A percentile compares a stretch with the other conserved stretches of the same genome.
These are phyloP conservation scores for Saccostrea glomerata DNA, from an alignment of 1,140 invertebrate species.

Conservation along the genomic window DNA sequence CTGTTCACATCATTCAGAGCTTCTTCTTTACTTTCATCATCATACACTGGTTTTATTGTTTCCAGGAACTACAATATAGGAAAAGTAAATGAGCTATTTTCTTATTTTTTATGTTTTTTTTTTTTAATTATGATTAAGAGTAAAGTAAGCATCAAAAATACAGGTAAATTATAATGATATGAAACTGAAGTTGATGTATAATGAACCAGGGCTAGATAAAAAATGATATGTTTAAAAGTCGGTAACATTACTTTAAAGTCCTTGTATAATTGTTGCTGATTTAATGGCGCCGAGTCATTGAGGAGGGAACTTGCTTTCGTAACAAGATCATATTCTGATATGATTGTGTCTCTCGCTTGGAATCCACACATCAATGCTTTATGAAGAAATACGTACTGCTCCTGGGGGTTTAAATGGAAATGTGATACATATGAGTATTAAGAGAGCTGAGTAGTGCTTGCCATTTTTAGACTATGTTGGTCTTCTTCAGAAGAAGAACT, in stretches of 20 bases:
- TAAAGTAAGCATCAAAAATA: no score
- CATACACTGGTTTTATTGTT: neutral
- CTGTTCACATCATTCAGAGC: neutral
- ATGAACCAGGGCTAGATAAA: no score
- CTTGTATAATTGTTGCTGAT: neutral
- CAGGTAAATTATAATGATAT: no score
- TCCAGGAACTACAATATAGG: neutral
- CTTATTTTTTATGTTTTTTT: no score
- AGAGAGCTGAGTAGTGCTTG: no score
- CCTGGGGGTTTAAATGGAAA: neutral
- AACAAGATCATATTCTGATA: neutral
- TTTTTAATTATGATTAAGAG: no score
- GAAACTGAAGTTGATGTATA: no score
- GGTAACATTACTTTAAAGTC: neutral
- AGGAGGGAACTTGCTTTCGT: neutral
- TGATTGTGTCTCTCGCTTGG: neutral
- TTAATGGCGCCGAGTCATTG: neutral
- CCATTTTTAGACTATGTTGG: no score
- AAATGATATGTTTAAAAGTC: no score
- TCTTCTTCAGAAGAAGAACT: no score
- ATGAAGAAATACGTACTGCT: slow-evolving; percentile 4
- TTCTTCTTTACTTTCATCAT: neutral
- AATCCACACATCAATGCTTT: neutral
- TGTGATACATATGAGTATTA: no score
- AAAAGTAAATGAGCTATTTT: no score